Conservation (phyloP, 2,888 invertebrate species). For the Capitulum mitella region DNA sequence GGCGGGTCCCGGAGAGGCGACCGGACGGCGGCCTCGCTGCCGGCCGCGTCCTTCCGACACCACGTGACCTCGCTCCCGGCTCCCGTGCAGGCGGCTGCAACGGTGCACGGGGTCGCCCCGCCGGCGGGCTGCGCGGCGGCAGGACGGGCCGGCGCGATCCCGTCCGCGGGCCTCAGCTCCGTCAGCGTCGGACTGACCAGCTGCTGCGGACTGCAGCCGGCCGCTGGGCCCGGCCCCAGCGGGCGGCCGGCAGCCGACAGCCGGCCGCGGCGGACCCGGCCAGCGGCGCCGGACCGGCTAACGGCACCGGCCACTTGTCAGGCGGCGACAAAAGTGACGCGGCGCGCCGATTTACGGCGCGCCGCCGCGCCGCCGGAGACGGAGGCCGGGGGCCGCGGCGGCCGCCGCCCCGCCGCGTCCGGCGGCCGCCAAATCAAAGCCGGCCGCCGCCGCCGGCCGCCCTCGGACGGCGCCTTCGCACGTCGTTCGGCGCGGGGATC, state of each 20-base stretch:
- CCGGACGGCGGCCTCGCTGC: too few relatives aligned
- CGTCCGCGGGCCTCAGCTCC: too few relatives aligned
- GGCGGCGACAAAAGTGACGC: slow-evolving; percentile 15
- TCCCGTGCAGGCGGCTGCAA: too few relatives aligned
- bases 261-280: background rate
- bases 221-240: background rate
- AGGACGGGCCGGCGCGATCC: too few relatives aligned
- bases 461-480: background rate
- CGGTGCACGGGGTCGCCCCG: too few relatives aligned
- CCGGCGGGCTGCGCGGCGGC: too few relatives aligned
- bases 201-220: background rate
- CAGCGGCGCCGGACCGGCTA: background rate
- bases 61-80: background rate
- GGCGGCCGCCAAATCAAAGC: background rate
- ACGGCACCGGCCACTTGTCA: slow-evolving; percentile 2
- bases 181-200: background rate
- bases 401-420: background rate
- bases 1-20: too few relatives aligned
- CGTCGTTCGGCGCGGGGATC: background rate
- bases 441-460: slow-evolving; percentile 8
- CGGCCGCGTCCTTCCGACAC: background rate
- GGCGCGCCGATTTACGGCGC: background rate
- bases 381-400: background rate
- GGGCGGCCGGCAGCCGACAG: background rate
- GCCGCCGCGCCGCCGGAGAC: background rate